phyloP scores from a whole-genome alignment of 2,888 invertebrate genomes.

The Dorcus hopei region DNA sequence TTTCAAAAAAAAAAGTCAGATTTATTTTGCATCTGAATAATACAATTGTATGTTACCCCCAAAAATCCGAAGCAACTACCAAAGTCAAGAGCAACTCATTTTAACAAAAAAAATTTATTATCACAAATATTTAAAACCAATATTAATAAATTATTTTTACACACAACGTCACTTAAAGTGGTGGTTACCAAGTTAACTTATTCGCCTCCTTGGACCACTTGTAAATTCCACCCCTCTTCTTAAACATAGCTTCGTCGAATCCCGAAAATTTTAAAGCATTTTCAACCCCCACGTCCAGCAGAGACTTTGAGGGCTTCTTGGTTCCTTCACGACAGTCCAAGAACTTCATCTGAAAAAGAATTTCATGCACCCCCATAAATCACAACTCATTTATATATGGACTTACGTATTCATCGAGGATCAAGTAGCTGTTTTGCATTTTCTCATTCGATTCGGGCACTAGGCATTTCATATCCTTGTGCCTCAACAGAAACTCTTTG shows the following conservation, averaged over 20 bases:
- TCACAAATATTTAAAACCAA: no score
- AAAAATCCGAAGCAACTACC: no score
- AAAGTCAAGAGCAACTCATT: no score
- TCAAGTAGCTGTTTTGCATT: slow-evolving; percentile 54
- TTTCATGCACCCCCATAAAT: not conserved
- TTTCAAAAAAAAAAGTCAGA: no score
- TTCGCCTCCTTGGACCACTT: slow-evolving; percentile 50
- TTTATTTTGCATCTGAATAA: no score
- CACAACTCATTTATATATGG: not conserved
- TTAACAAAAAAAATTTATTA: no score
- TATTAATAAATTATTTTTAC: not conserved
- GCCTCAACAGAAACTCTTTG: slow-evolving; percentile 47
- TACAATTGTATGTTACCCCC: no score
- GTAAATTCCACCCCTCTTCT: slow-evolving; percentile 52
- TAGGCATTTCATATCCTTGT: slow-evolving; percentile 43
- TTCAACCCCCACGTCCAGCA: slow-evolving; percentile 51
- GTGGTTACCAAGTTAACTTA: slow-evolving; percentile 35
- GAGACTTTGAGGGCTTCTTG: slow-evolving; percentile 50
- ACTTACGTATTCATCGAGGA: slow-evolving; percentile 53
- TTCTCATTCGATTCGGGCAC: slow-evolving; percentile 52
- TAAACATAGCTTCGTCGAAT: slow-evolving; percentile 53
- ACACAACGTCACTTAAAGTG: not conserved
- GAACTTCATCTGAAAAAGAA: slow-evolving; percentile 49
- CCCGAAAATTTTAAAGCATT: slow-evolving; percentile 50
- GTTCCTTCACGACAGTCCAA: slow-evolving; percentile 49